Base-by-base conservation (phyloP, 2,797 vertebrate genomes). In the Rhynchonycteris naso region DNA sequence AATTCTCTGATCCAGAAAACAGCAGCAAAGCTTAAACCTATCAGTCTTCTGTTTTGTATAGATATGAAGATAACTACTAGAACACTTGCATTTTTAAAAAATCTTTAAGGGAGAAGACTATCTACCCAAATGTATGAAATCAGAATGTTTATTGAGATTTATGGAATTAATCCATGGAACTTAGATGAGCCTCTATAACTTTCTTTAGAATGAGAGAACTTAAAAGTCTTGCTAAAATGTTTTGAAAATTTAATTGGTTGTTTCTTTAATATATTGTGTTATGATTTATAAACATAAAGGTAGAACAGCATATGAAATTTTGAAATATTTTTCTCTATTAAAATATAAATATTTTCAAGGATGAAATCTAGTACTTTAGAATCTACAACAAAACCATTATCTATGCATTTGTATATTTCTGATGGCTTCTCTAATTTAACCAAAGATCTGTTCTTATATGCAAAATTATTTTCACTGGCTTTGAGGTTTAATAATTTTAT, bases 41-140 rank as follows among this genome's bases (percentile, higher is more conserved):
- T 86, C 43, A 59, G 14, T 56, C 28, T 91, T 83, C 66, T 74
- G 7, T 90, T 38, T 61, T 22, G 26, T 93, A 18, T 54, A 18
- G 71, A 61, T 61, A n/a, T 92, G 80, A 91, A 95, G 52, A 66
- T 92, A 58, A 85, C 26, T 90, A n/a, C 8, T 24, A 74, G 52
- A 33, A 63, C n/a, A 58, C 9, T 69, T 81, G 33, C 1, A 66
- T 90, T 88, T 87, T 26, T 92, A 72, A 74, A 83, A 91, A 96
- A 96, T 8, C 24, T 52, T 76, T 87, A 63, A 79, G 24, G 54
- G 75, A 89, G 59, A 87, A 84, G 15, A 58, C 33, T 74, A 16
- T 54, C 28, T 79, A n/a, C 15, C 52, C 83, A 95, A 83, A 19
- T 79, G 13, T 26, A 61, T 47, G 65, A 90, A 90, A 71, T 84